A percentile compares a stretch with the other conserved stretches of the same genome.
Conservation (phyloP, 2,113 vertebrate species). For the Numida meleagris region DNA sequence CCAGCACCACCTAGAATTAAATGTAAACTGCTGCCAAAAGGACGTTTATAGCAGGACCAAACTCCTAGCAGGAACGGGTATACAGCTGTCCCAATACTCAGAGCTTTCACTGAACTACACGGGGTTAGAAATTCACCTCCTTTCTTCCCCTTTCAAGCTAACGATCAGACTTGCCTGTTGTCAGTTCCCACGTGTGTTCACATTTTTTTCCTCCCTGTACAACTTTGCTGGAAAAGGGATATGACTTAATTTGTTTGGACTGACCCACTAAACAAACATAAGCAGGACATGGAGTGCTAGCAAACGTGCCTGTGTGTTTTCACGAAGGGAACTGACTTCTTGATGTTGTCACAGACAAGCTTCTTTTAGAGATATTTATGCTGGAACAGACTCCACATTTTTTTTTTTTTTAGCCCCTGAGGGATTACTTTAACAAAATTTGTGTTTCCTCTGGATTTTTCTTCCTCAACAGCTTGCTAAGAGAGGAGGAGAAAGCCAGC, state of each 20-base stretch:
- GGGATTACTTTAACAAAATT: slow-evolving; percentile 6
- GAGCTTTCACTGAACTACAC: neutral
- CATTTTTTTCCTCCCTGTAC: neutral
- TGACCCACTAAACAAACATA: neutral
- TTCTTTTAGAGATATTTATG: neutral
- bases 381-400: neutral
- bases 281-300: neutral
- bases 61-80: neutral
- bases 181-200: neutral
- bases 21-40: neutral
- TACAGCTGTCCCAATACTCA: neutral
- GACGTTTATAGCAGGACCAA: neutral
- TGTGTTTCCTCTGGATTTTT: neutral
- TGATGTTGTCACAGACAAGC: slow-evolving; percentile 11
- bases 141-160: neutral
- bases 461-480: neutral
- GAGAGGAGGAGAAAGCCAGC: neutral
- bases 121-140: neutral
- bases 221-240: neutral
- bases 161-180: neutral
- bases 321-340: neutral
- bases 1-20: neutral
- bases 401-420: neutral
- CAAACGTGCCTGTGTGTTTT: neutral
- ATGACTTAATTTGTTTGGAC: neutral